Conservation (phyloP, 2,888 invertebrate species). For the Branchipolynoe longqiensis region DNA sequence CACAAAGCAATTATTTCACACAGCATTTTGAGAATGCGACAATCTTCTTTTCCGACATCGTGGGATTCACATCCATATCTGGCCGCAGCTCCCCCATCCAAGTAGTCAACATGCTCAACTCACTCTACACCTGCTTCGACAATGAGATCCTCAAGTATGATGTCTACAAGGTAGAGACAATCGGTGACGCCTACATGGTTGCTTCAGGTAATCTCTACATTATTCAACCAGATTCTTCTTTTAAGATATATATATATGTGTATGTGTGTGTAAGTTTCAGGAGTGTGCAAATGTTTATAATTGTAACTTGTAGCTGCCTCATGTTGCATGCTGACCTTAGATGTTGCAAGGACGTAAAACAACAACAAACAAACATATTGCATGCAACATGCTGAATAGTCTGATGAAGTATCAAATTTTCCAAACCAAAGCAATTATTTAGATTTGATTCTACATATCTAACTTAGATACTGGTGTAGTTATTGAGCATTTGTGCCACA, state of each 20-base stretch:
- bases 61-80: slow-evolving; percentile 75
- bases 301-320: not conserved
- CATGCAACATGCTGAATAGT: too few species aligned
- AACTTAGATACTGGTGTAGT: too few species aligned
- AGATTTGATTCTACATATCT: too few species aligned
- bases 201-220: slow-evolving; percentile 16
- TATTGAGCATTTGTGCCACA: too few species aligned
- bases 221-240: not conserved
- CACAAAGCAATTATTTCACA: too few species aligned
- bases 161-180: slow-evolving; percentile 47
- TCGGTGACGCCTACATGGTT: slow-evolving; percentile 51
- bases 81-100: slow-evolving; percentile 75
- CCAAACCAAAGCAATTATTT: too few species aligned
- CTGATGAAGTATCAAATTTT: too few species aligned
- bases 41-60: slow-evolving; percentile 76
- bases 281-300: not conserved
- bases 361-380: too few species aligned
- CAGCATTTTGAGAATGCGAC: slow-evolving; percentile 67
- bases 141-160: slow-evolving; percentile 57
- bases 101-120: slow-evolving; percentile 68
- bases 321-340: too few species aligned
- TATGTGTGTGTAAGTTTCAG: not conserved
- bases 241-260: not conserved
- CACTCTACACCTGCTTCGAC: slow-evolving; percentile 63
- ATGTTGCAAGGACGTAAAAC: too few species aligned